Evolutionary conservation across 2,113 vertebrate genomes (phyloP), one percentile per base, ranked within the genome.

Genomic region (Zosterops lateralis): DNA sequence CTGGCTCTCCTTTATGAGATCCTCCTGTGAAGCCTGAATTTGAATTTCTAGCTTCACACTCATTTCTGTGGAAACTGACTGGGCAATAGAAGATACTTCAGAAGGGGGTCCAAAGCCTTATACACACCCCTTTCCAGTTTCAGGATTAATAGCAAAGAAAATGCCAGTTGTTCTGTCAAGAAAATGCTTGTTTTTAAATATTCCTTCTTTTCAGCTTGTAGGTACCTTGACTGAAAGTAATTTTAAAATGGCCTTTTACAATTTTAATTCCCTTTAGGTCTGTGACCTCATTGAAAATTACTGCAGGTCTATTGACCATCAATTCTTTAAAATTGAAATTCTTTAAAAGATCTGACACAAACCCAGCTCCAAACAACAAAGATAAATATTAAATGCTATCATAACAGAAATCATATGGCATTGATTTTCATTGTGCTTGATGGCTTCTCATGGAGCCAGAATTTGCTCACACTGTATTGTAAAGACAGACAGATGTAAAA

Each of bases 121-220:
- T 26, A 34, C 21, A 38, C 17, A 28, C 5, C 3, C 3, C 0
- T 2, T 12, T 15, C 7, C 7, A 42, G 3, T 65, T 40, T 45
- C 9, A 20, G 45, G 8, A 42, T 45, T 38, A 75, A 50, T 14
- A 80, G 17, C 15, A 79, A 79, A 73, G 58, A 82, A 78, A 91
- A 85, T 68, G 18, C 4, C 19, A 68, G 6, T 31, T 87, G 5
- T 25, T 91, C 31, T 61, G 14, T n/a, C 14, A 29, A 77, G 34
- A 82, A 67, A 57, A 10, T 16, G 3, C 3, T 38, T 68, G 14
- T 50, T 86, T 58, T 47, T 44, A 92, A 78, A 71, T 61, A 84
- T 45, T 48, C 12, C 3, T 78, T 84, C 8, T 73, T 91, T 84
- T 17, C 20, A 45, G 4, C 18, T 64, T 53, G 22, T 51, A 68